Evolutionary conservation across 2,888 invertebrate genomes (phyloP).

Genomic region (Linnaemya vulpina): DNA sequence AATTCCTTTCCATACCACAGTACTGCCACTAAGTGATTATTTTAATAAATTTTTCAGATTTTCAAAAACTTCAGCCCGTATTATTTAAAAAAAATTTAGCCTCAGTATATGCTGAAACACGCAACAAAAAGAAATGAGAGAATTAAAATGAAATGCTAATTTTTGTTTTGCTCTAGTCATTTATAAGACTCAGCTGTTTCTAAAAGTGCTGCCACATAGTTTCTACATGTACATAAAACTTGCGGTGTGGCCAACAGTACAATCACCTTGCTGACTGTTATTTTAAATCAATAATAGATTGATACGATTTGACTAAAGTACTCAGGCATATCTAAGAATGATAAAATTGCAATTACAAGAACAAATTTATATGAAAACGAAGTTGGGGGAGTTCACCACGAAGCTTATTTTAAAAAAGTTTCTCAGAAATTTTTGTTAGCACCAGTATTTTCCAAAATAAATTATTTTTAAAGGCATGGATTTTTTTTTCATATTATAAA

Average conservation of each 20-base stretch:
- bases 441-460: too few species aligned
- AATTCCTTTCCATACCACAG: not conserved
- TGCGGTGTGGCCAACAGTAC: not conserved
- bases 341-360: too few species aligned
- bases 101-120: not conserved
- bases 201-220: not conserved
- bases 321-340: too few species aligned
- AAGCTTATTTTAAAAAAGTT: not conserved
- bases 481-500: too few species aligned
- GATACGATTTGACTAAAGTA: too few species aligned
- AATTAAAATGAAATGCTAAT: conserved; percentile 55
- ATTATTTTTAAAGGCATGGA: too few species aligned
- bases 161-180: conserved; percentile 58
- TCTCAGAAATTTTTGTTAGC: too few species aligned
- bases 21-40: not conserved
- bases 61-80: not conserved
- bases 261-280: not conserved
- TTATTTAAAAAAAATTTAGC: not conserved
- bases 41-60: not conserved
- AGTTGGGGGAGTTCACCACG: too few species aligned
- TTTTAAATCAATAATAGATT: too few species aligned
- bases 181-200: conserved; percentile 38
- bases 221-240: not conserved
- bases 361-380: too few species aligned
- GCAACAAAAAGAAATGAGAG: not conserved